Conservation (phyloP, 2,797 vertebrate genomes). For the Sebastes iracundus region DNA sequence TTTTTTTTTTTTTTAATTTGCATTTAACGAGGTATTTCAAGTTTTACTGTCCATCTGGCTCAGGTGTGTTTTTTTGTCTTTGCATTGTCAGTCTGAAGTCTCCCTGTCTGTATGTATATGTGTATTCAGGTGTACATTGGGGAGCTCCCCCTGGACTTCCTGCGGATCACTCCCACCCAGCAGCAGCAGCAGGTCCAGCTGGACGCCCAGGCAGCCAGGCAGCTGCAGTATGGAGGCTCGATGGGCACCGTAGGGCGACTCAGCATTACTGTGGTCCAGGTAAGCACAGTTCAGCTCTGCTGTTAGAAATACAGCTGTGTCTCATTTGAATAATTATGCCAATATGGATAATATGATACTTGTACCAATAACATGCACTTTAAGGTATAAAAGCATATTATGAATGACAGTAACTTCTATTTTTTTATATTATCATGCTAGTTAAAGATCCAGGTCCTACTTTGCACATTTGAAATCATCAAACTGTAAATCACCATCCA, state of each 20-base stretch:
- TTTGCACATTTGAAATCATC: too few relatives aligned
- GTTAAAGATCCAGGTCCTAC: neutral
- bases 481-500: too few relatives aligned
- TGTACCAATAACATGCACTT: neutral
- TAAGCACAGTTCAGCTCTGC: conserved; percentile 52
- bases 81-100: neutral
- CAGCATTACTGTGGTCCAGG: conserved; percentile 97
- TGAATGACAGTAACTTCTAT: neutral
- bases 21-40: neutral
- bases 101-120: neutral
- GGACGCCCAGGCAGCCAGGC: conserved; percentile 93
- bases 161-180: conserved; percentile 93
- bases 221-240: conserved; percentile 91
- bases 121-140: conserved; percentile 90
- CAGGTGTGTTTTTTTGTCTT: neutral
- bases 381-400: neutral
- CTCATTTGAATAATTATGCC: neutral
- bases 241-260: conserved; percentile 90
- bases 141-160: conserved; percentile 95
- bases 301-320: neutral
- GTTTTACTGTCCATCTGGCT: neutral
- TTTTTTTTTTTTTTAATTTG: too few relatives aligned
- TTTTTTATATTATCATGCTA: neutral
- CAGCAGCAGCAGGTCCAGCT: conserved; percentile 96
- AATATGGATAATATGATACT: neutral